Conservation (phyloP, 2,888 invertebrate genomes). For the Apamea anceps region DNA sequence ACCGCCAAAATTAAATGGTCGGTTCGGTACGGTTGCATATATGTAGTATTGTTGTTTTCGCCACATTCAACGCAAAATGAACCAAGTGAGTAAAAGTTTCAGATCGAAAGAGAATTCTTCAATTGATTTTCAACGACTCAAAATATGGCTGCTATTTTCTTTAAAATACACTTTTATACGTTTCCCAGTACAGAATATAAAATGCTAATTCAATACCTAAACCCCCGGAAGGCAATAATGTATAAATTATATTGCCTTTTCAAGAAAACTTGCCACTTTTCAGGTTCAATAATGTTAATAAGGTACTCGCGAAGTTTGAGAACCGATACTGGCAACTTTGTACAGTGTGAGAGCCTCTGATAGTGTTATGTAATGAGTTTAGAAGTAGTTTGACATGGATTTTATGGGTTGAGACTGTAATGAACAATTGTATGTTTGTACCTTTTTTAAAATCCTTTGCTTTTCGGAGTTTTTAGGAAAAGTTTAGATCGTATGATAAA, state of each 20-base stretch:
- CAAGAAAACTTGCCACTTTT: conserved; percentile 53
- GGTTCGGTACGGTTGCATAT: neutral
- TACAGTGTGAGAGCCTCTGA: neutral
- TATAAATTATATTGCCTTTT: conserved; percentile 26
- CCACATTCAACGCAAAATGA: neutral
- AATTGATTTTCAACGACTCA: neutral
- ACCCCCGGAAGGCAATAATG: neutral
- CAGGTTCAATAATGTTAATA: conserved; percentile 47
- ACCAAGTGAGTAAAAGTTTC: neutral
- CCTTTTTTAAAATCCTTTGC: too few relatives aligned
- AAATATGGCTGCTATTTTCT: neutral
- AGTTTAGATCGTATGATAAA: too few relatives aligned
- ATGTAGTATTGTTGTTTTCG: neutral
- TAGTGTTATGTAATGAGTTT: conserved; percentile 31
- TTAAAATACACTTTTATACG: neutral
- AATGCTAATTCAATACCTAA: neutral
- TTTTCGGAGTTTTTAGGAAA: too few relatives aligned
- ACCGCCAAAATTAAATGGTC: neutral
- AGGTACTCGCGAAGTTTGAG: conserved; percentile 37
- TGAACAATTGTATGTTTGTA: too few relatives aligned
- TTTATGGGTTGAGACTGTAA: too few relatives aligned
- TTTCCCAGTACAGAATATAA: neutral
- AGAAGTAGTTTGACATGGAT: conserved; percentile 13
- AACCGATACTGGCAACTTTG: conserved; percentile 38
- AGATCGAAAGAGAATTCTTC: neutral